Evolutionary conservation across 1,140 invertebrate species (phyloP).

Genomic region (Drosophila rufa): DNA sequence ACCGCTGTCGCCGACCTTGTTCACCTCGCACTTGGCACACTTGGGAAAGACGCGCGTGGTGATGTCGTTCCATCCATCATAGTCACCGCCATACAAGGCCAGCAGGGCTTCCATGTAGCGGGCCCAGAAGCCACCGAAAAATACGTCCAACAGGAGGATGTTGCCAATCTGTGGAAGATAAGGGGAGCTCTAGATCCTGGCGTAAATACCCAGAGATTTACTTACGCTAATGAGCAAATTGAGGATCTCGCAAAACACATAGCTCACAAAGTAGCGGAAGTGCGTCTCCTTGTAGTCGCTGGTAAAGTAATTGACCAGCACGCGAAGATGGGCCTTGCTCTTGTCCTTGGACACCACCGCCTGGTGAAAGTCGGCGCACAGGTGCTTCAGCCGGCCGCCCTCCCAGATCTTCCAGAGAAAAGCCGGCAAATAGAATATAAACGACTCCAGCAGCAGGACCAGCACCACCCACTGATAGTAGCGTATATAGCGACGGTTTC

Average conservation of each 20-base stretch:
- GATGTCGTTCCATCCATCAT: constrained; percentile 86
- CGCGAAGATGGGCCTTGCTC: constrained; percentile 86
- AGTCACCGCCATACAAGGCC: constrained; percentile 84
- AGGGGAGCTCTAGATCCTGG: neutral
- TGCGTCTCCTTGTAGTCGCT: constrained; percentile 87
- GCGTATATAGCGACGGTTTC: constrained; percentile 87
- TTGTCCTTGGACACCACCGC: constrained; percentile 81
- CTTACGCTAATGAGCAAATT: constrained; percentile 90
- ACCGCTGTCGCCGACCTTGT: constrained; percentile 88
- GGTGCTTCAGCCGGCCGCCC: constrained; percentile 87
- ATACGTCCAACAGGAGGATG: constrained; percentile 89
- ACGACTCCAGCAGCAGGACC: constrained; percentile 92
- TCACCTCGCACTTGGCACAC: constrained; percentile 92
- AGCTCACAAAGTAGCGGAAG: constrained; percentile 89
- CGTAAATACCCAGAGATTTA: constrained; percentile 1
- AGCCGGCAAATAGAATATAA: constrained; percentile 90
- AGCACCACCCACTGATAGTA: constrained; percentile 97
- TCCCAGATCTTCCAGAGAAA: constrained; percentile 93
- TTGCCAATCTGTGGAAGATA: constrained; percentile 86
- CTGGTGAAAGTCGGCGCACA: constrained; percentile 86
- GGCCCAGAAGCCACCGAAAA: constrained; percentile 90
- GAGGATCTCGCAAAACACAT: constrained; percentile 90
- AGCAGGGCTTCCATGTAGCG: constrained; percentile 89
- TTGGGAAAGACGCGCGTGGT: constrained; percentile 89
- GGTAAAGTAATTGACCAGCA: constrained; percentile 86